A percentile compares a stretch with the other conserved stretches of the same genome.
Evolutionary conservation across 2,888 invertebrate genomes (phyloP).

Genomic region (Stenichneumon culpator): DNA sequence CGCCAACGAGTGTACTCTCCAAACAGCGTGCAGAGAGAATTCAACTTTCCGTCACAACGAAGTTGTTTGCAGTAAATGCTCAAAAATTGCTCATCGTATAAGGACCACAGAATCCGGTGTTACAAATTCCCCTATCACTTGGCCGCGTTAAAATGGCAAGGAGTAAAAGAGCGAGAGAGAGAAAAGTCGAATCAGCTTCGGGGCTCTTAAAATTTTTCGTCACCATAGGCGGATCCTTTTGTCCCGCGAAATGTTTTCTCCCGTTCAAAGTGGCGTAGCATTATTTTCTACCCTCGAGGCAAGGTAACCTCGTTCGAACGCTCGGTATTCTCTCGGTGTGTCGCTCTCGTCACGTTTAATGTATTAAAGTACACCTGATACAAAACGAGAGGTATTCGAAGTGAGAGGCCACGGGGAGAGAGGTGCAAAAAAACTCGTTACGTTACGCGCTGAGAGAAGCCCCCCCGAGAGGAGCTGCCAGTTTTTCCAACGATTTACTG

Average conservation of each 20-base stretch:
- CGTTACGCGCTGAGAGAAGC: slow-evolving; percentile 34
- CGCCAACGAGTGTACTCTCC: not conserved
- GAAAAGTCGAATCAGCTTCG: slow-evolving; percentile 3
- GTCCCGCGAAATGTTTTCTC: slow-evolving; percentile 11
- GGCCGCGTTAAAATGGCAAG: not conserved
- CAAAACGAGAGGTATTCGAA: slow-evolving; percentile 36
- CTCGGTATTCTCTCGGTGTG: slow-evolving; percentile 2
- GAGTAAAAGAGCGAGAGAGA: not conserved
- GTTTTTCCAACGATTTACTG: slow-evolving; percentile 34
- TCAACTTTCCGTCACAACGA: not conserved
- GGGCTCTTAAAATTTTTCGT: slow-evolving; percentile 38
- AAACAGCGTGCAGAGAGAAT: not conserved
- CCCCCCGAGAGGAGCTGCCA: slow-evolving; percentile 9
- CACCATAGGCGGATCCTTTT: slow-evolving; percentile 18
- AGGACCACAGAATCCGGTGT: slow-evolving; percentile 28
- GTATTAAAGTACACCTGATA: slow-evolving; percentile 50
- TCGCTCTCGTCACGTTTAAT: slow-evolving; percentile 38
- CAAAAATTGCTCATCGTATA: slow-evolving; percentile 12
- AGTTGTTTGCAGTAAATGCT: not conserved
- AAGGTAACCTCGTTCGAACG: slow-evolving; percentile 19
- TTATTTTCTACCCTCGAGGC: slow-evolving; percentile 22
- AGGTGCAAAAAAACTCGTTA: slow-evolving; percentile 27
- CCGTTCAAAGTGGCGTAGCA: slow-evolving; percentile 12
- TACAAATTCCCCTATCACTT: slow-evolving; percentile 16
- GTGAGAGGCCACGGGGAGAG: slow-evolving; percentile 11